Percentiles rank a stretch among this genome's conserved stretches.
Evolutionary conservation across 2,797 vertebrate genomes (phyloP).

Genomic region (Acrossocheilus fasciatus): DNA sequence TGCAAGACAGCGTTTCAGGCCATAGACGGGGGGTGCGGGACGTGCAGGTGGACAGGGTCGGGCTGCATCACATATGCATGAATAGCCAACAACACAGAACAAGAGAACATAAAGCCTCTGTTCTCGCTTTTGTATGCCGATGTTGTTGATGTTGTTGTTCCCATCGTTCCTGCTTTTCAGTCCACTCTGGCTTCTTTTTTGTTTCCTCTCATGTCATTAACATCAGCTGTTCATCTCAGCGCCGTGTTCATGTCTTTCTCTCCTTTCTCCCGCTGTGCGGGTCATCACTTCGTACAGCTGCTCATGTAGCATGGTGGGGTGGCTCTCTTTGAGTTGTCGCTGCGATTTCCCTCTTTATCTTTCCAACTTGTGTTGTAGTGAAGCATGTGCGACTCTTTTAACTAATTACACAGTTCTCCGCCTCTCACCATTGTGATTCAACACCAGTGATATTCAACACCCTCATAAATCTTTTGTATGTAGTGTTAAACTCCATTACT

Average conservation of each 20-base stretch:
- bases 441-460: neutral
- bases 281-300: slow-evolving; percentile 25
- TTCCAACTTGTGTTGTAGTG: slow-evolving; percentile 20
- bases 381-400: slow-evolving; percentile 31
- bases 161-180: slow-evolving; percentile 35
- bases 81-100: slow-evolving; percentile 45
- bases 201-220: slow-evolving; percentile 54
- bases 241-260: slow-evolving; percentile 43
- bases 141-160: slow-evolving; percentile 43
- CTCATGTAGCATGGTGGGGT: neutral
- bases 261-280: slow-evolving; percentile 57
- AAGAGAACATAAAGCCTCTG: slow-evolving; percentile 42
- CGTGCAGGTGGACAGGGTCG: slow-evolving; percentile 49
- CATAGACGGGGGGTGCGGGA: slow-evolving; percentile 27
- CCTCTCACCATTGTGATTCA: slow-evolving; percentile 4
- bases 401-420: neutral
- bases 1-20: slow-evolving; percentile 37
- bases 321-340: slow-evolving; percentile 34
- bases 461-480: neutral
- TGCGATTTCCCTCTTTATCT: slow-evolving; percentile 14
- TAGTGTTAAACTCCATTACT: neutral
- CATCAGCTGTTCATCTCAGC: slow-evolving; percentile 42
- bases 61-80: slow-evolving; percentile 58
- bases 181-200: slow-evolving; percentile 33
- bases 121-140: slow-evolving; percentile 42